Evolutionary conservation across 2,113 vertebrate genomes (phyloP), one percentile per base, ranked within the genome.

Genomic region (Oryzias javanicus): DNA sequence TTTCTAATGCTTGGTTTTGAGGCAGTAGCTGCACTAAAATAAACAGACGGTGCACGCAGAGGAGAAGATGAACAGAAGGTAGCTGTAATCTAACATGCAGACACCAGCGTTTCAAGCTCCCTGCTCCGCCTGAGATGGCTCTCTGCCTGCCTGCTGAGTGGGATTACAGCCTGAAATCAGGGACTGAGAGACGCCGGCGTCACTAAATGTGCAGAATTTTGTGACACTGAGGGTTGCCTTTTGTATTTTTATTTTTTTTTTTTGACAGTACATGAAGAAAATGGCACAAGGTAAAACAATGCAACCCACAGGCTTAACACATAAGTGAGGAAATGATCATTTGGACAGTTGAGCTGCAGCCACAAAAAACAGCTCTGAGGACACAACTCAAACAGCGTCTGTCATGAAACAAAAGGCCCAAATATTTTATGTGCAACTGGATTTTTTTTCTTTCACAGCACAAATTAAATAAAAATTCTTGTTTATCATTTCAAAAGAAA

Each of bases 91-190:
- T 50, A 72, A 72, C 64, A 58, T 79, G 29, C 76, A 75, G 44
- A 70, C 18, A 42, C 19, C 66, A 49, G 41, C 50, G 2, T 45
- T 55, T 60, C 4, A 48, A 58, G 55, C 59, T 63, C 56, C 8
- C 29, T 14, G 73, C 61, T 62, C 49, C 22, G 62, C 65, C 67
- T 74, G 20, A 20, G 68, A 74, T 68, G 6, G n/a, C 18, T 19
- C 35, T 78, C 49, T 53, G 25, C 27, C 52, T 55, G 14, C 25
- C 60, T 73, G 50, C 67, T 72, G 67, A 69, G 62, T 27, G 49
- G 55, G 61, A 77, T 67, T 67, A 79, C 46, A 59, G 67, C 57
- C 47, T 74, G 59, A 64, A 80, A 70, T 49, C 55, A 47, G 49
- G 65, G 66, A 70, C 52, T 64, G 29, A 6, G 3, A 45, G 63